Conservation (phyloP, 1,140 invertebrate species). For the Drosophila watanabei region DNA sequence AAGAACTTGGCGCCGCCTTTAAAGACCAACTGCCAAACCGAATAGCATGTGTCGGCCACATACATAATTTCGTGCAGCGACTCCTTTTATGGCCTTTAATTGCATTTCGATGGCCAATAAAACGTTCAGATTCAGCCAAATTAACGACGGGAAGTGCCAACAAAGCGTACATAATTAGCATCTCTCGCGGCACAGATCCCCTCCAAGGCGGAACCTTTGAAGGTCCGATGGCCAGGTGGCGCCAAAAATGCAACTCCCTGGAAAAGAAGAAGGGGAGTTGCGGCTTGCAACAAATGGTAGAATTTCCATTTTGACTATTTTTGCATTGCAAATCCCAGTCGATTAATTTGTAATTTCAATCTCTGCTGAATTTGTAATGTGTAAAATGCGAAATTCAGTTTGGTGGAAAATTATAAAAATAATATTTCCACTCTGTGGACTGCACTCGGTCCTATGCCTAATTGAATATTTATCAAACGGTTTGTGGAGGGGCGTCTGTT, state of each 20-base stretch:
- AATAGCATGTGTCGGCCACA: constrained; percentile 37
- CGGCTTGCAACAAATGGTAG: constrained; percentile 1
- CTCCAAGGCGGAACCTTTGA: constrained; percentile 49
- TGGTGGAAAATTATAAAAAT: constrained; percentile 57
- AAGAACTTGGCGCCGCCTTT: constrained; percentile 65
- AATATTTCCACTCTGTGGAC: constrained; percentile 40
- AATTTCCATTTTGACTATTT: constrained; percentile 27
- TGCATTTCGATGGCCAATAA: constrained; percentile 79
- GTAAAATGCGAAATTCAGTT: constrained; percentile 40
- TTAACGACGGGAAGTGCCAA: constrained; percentile 80
- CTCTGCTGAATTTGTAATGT: constrained; percentile 33
- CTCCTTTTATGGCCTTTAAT: constrained; percentile 73
- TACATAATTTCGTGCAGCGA: constrained; percentile 24
- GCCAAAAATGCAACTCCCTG: constrained; percentile 28
- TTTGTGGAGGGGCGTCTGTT: constrained; percentile 31
- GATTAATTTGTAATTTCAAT: constrained; percentile 77
- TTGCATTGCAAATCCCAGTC: constrained; percentile 52
- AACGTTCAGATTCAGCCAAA: constrained; percentile 54
- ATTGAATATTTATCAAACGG: constrained; percentile 81
- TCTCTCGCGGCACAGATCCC: constrained; percentile 40
- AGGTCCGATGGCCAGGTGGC: constrained; percentile 39
- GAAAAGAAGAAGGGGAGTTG: not conserved
- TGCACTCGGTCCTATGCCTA: constrained; percentile 41
- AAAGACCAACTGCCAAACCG: constrained; percentile 14
- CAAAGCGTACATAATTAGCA: constrained; percentile 69